Base-by-base conservation (phyloP, 2,113 vertebrate species). In the Vanacampus margaritifer region DNA sequence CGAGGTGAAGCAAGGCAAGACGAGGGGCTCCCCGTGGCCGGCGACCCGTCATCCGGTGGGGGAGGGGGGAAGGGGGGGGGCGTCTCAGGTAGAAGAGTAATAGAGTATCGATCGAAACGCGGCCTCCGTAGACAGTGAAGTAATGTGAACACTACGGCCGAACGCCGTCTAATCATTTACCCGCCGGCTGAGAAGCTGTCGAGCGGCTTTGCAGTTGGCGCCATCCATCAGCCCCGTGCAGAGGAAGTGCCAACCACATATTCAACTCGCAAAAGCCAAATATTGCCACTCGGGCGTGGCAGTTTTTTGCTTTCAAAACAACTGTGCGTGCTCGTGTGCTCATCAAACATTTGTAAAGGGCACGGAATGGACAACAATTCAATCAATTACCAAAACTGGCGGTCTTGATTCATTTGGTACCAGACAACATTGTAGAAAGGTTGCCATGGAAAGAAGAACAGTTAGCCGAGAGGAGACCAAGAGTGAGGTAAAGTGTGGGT, bases 91-190 rank as follows among this genome's bases (percentile, higher is more conserved):
- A 48, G 73, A 71, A 69, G 81, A 84, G 79, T 84, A 86, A 88
- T 84, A 80, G 78, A 77, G 72, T 84, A 89, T 89, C 14, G 88
- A 89, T 86, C 77, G 39, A 24, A 0, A 61, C 37, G 17, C 63
- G 2, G 35, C 75, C 48, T 67, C 68, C 57, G 75, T 78, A 83
- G 82, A 84, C 79, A 69, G 68, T 72, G 68, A 69, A 74, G 80
- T 79, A 75, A 87, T 87, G 84, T 75, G 76, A 81, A 84, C 83
- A 74, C 71, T 72, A 78, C 82, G 82, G 76, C 75, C 72, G 76
- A 76, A 74, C 69, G 50, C 73, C 68, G 74, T 16, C 80, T 78
- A 65, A 84, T 87, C 65, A 80, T 79, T 87, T 76, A 84, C 28
- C 69, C 72, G 39, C 59, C 54, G 63, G 66, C 69, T 78, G 76